A percentile compares a stretch with the other conserved stretches of the same genome.
phyloP scores from a whole-genome alignment of 2,888 invertebrate genomes.

The Orchestes rusci region DNA sequence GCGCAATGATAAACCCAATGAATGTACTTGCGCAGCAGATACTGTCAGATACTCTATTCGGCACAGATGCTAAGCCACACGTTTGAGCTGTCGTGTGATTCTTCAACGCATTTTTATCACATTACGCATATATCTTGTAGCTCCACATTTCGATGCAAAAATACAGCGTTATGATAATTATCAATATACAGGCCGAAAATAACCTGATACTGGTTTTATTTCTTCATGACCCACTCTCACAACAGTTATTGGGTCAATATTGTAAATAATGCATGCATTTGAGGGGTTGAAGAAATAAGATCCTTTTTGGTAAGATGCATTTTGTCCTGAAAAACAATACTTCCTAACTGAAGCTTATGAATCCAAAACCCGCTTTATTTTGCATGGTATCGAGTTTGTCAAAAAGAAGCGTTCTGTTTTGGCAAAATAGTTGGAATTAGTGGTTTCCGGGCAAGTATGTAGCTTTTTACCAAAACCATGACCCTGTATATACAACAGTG shows the following conservation, averaged over 20 bases:
- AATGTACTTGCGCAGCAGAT: no score
- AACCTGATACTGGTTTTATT: conserved; percentile 21
- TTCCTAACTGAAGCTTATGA: conserved; percentile 11
- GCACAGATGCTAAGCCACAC: conserved; percentile 43
- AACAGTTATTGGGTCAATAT: no score
- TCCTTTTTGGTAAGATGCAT: conserved; percentile 23
- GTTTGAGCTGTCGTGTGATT: conserved; percentile 47
- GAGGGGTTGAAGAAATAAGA: conserved; percentile 22
- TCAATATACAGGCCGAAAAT: conserved; percentile 22
- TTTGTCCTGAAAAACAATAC: conserved; percentile 19
- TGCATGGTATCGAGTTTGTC: no score
- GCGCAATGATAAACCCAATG: no score
- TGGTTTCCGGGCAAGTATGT: conserved; percentile 21
- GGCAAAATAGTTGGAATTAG: no score
- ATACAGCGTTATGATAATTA: conserved; percentile 20
- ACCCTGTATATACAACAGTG: conserved; percentile 20
- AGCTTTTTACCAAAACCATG: conserved; percentile 22
- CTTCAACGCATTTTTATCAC: conserved; percentile 29
- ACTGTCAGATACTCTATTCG: conserved; percentile 44
- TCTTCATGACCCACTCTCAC: conserved; percentile 18
- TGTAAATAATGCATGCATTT: conserved; percentile 6
- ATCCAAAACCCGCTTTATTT: conserved; percentile 15
- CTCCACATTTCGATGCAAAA: conserved; percentile 29
- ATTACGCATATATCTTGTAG: conserved; percentile 24
- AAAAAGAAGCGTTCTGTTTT: no score